A percentile compares a stretch with the other conserved stretches of the same genome.
These are phyloP conservation scores for Ataeniobius toweri DNA, from an alignment of 2,797 vertebrate species.

Conservation along the genomic window DNA sequence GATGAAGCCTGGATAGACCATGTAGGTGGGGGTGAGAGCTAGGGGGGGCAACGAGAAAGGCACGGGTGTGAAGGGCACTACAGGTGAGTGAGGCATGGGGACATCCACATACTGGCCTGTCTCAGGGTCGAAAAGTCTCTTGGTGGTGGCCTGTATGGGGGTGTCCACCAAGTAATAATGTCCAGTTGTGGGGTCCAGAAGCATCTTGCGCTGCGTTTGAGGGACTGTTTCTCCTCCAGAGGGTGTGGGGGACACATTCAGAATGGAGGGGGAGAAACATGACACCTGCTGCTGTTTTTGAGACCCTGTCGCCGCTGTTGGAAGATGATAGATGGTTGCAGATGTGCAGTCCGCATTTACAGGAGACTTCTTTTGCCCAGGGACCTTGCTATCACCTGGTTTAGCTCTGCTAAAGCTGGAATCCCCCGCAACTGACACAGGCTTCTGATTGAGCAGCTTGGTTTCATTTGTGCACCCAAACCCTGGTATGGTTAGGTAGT, in stretches of 20 bases:
- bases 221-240: slow-evolving; percentile 65
- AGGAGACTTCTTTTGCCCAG: slow-evolving; percentile 67
- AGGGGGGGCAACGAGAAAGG: slow-evolving; percentile 84
- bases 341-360: slow-evolving; percentile 69
- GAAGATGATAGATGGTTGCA: slow-evolving; percentile 81
- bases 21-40: slow-evolving; percentile 86
- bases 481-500: slow-evolving; percentile 89
- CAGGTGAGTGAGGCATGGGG: slow-evolving; percentile 82
- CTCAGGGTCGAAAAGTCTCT: slow-evolving; percentile 93
- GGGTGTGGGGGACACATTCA: slow-evolving; percentile 63
- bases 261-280: slow-evolving; percentile 79
- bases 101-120: slow-evolving; percentile 94
- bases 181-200: slow-evolving; percentile 92
- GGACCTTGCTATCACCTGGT: slow-evolving; percentile 43
- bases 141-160: slow-evolving; percentile 83
- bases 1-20: slow-evolving; percentile 87
- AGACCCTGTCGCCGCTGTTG: slow-evolving; percentile 66
- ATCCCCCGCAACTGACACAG: neutral
- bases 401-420: slow-evolving; percentile 31
- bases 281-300: slow-evolving; percentile 75
- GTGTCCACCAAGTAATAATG: slow-evolving; percentile 96
- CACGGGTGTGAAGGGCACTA: slow-evolving; percentile 83
- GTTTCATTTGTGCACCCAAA: slow-evolving; percentile 67
- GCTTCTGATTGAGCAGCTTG: slow-evolving; percentile 50
- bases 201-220: slow-evolving; percentile 91